Evolutionary conservation across 2,113 vertebrate species (phyloP), one percentile per base, ranked within the genome.

Genomic region (Pampusana beccarii): DNA sequence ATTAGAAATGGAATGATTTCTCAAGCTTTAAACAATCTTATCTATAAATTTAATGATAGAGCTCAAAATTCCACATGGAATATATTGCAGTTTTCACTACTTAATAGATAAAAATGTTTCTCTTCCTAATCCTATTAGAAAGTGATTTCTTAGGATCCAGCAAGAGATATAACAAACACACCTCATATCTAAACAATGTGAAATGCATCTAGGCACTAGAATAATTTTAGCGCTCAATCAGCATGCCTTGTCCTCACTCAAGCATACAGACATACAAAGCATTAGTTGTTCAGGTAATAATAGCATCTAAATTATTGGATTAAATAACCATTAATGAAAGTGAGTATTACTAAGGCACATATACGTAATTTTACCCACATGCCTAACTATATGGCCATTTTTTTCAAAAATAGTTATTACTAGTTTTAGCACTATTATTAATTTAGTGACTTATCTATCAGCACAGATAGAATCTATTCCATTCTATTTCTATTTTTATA

Each of bases 401-500:
- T 51, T 78, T 36, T 3, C 1, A 74, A 69, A 77, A 84, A 31
- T 25, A 15, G 0, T 72, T 88, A 36, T 53, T 81, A 58, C 14
- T 80, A 80, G 29, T 48, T 93, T 92, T 88, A 88, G 14, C 5
- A 23, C 10, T 72, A 40, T 80, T 94, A 93, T 61, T 94, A 93
- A 92, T 80, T 92, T 80, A 92, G 46, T 70, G 77, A 19, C 13
- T 57, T 60, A 93, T 44, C 61, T 31, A 75, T 88, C 78, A 70
- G 48, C 16, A 89, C 15, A 87, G 61, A 93, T 57, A 86, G 65
- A 91, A 74, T 79, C 42, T 75, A 57, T 88, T 92, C 31, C 25
- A 38, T 81, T 93, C 56, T 87, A 36, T 75, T 94, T 86, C 78
- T 95, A 62, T 74, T 94, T 91, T 95, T 86, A 42, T 77, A 92